Evolutionary conservation across 2,888 invertebrate species (phyloP).

Genomic region (Lumbricus terrestris): DNA sequence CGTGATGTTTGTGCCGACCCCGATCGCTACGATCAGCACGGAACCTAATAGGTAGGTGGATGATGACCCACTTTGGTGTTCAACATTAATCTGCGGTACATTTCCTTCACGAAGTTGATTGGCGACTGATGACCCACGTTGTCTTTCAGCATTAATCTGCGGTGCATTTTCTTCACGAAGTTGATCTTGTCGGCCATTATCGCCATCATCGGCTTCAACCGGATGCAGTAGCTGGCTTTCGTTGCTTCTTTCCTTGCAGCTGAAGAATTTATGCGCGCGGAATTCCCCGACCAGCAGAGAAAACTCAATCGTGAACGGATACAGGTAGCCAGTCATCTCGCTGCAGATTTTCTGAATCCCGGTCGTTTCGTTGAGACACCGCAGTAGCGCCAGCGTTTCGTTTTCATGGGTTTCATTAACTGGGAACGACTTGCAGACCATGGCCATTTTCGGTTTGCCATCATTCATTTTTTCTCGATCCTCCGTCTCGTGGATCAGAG

Average conservation of each 20-base stretch:
- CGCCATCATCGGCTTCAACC: too few relatives aligned
- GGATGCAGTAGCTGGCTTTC: too few relatives aligned
- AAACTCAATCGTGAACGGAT: too few relatives aligned
- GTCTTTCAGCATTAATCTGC: too few relatives aligned
- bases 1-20: background rate
- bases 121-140: too few relatives aligned
- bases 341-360: background rate
- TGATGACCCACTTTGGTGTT: background rate
- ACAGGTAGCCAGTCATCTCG: background rate
- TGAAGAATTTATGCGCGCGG: background rate
- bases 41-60: background rate
- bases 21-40: background rate
- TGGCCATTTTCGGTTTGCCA: background rate
- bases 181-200: too few relatives aligned
- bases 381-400: background rate
- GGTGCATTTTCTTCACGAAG: too few relatives aligned
- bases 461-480: background rate
- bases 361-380: background rate
- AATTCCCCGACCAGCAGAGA: background rate
- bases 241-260: background rate
- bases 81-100: too few relatives aligned
- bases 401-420: background rate
- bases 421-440: background rate
- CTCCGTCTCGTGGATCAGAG: background rate
- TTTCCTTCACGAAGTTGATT: too few relatives aligned